Base-by-base conservation (phyloP, 2,888 invertebrate genomes). In the Dicyrtoma fusca region DNA sequence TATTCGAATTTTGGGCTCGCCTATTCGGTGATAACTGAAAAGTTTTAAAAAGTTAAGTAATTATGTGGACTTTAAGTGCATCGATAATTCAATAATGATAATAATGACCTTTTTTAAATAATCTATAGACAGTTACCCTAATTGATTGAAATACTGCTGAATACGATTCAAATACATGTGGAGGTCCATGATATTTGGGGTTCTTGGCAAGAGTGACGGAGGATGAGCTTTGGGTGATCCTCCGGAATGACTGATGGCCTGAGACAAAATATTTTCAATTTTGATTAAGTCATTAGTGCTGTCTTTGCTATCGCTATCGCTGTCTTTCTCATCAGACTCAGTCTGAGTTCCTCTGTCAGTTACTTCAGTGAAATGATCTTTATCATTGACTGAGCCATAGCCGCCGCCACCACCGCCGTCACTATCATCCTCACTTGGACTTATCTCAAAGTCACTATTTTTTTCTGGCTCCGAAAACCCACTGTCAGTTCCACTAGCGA, bases 1-100 rank as follows among this genome's bases (percentile, higher is more conserved):
- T n/a, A 80, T 75, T 10, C 62, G 69, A 26, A 76, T 79, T 45
- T 64, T 62, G 0, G 80, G 80, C 65, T 80, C 79, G 4, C 80
- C 80, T 45, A 65, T 68, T 42, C 77, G 66, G 17, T 78, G 78
- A 57, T 80, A 80, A 13, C 79, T 79, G 57, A 11, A 42, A 42
- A 59, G 61, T 10, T 14, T 59, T 21, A 23, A 25, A 23, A 59
- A n/a, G n/a, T n/a, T n/a, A n/a, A n/a, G n/a, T n/a, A n/a, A n/a
- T n/a, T n/a, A n/a, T n/a, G n/a, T n/a, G n/a, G n/a, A n/a, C n/a
- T n/a, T n/a, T n/a, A n/a, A n/a, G n/a, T n/a, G n/a, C n/a, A n/a
- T n/a, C n/a, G n/a, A n/a, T n/a, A n/a, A n/a, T n/a, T n/a, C n/a
- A n/a, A n/a, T n/a, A n/a, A n/a, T n/a, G n/a, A n/a, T n/a, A n/a